Evolutionary conservation across 2,888 invertebrate species (phyloP).

Genomic region (Agriopis aurantiaria): DNA sequence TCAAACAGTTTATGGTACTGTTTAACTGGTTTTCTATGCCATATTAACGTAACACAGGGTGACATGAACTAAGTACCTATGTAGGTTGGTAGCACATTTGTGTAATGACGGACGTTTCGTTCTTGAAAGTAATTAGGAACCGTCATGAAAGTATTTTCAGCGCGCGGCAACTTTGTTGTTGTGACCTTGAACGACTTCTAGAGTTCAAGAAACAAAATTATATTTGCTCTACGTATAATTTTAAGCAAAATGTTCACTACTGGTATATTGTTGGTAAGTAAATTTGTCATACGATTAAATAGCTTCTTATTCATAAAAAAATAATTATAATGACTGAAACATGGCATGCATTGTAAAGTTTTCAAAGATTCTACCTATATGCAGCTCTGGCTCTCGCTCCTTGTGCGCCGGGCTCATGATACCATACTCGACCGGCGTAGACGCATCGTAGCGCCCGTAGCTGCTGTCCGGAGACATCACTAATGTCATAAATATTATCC

Average conservation of each 20-base stretch:
- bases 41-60: neutral
- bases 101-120: conserved; percentile 22
- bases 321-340: neutral
- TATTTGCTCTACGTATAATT: conserved; percentile 8
- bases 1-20: neutral
- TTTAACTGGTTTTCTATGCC: neutral
- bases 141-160: conserved; percentile 35
- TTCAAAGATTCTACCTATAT: conserved; percentile 86
- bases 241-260: neutral
- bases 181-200: conserved; percentile 34
- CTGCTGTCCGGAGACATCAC: conserved; percentile 91
- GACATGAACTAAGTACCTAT: neutral
- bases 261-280: neutral
- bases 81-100: neutral
- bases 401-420: conserved; percentile 76
- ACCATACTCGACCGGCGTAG: conserved; percentile 83
- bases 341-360: conserved; percentile 18
- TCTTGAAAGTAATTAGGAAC: conserved; percentile 32
- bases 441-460: conserved; percentile 85
- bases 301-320: neutral
- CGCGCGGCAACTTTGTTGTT: conserved; percentile 24
- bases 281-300: neutral
- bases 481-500: conserved; percentile 68
- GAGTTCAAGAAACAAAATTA: conserved; percentile 14
- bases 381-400: conserved; percentile 89